Evolutionary conservation across 2,888 invertebrate species (phyloP).

Genomic region (Trichacis sp.): DNA sequence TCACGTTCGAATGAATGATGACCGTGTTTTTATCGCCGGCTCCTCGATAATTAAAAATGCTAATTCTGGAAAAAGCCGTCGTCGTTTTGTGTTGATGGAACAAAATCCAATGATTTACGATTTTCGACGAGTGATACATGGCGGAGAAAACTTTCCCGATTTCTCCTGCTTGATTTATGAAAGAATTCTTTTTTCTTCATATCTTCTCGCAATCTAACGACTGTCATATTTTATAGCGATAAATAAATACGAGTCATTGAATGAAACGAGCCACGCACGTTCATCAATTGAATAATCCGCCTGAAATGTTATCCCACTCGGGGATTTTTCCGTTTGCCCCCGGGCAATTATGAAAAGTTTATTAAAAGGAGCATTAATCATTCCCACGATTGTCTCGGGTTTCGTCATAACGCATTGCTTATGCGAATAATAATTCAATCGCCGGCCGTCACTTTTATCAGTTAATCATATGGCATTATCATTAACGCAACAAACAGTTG

Average conservation of each 20-base stretch:
- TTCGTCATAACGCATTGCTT: conserved; percentile 14
- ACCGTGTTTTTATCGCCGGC: too few relatives aligned
- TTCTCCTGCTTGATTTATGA: conserved; percentile 23
- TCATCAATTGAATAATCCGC: conserved; percentile 17
- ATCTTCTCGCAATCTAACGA: conserved; percentile 3
- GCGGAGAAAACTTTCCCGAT: conserved; percentile 22
- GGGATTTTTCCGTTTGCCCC: conserved; percentile 6
- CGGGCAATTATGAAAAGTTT: conserved; percentile 17
- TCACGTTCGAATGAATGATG: too few relatives aligned
- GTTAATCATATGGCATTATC: conserved; percentile 19
- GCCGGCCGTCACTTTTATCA: conserved; percentile 24
- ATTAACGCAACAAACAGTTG: conserved; percentile 19
- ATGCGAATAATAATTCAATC: conserved; percentile 27
- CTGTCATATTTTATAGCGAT: conserved; percentile 19
- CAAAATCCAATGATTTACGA: conserved; percentile 13
- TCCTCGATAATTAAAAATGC: conserved; percentile 4
- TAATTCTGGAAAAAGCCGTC: neutral
- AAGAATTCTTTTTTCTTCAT: conserved; percentile 9
- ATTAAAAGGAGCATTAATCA: conserved; percentile 30
- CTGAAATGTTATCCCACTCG: conserved; percentile 1
- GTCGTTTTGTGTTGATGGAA: neutral
- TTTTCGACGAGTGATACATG: conserved; percentile 18
- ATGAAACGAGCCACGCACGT: conserved; percentile 5
- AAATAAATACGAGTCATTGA: conserved; percentile 22
- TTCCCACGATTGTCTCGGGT: conserved; percentile 12